Evolutionary conservation across 1,140 invertebrate genomes (phyloP).

Genomic region (Drosophila sucinea): DNA sequence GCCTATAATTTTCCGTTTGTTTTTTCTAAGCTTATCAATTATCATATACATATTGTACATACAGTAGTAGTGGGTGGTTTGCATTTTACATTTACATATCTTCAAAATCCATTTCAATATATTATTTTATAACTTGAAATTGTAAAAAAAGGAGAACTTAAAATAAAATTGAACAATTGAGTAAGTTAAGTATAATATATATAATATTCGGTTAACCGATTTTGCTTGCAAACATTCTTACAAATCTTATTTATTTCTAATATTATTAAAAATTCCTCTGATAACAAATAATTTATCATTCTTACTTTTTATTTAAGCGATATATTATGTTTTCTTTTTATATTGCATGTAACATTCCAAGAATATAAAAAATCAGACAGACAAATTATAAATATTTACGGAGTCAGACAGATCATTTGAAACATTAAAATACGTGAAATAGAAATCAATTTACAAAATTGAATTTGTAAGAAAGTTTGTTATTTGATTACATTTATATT

Average conservation of each 20-base stretch:
- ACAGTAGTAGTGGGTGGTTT: neutral
- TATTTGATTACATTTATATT: too few species aligned
- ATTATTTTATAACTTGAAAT: too few species aligned
- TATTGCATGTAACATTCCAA: too few species aligned
- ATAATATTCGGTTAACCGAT: neutral
- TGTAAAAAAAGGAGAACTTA: neutral
- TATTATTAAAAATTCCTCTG: too few species aligned
- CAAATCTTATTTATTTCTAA: neutral
- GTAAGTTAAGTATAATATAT: neutral
- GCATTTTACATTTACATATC: neutral
- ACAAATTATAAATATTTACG: too few species aligned
- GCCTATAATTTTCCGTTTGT: slow-evolving; percentile 29
- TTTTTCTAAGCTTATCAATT: neutral
- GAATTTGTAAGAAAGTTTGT: neutral
- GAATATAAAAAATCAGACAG: too few species aligned
- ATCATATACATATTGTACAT: slow-evolving; percentile 4
- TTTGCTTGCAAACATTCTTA: neutral
- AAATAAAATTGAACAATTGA: neutral
- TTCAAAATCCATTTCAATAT: neutral
- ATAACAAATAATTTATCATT: too few species aligned
- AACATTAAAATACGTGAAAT: too few species aligned
- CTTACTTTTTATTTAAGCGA: too few species aligned
- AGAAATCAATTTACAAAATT: neutral
- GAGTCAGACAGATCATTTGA: too few species aligned
- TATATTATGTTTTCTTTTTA: too few species aligned